phyloP scores from a whole-genome alignment of 2,113 vertebrate genomes.

The Dipodomys stephensi region DNA sequence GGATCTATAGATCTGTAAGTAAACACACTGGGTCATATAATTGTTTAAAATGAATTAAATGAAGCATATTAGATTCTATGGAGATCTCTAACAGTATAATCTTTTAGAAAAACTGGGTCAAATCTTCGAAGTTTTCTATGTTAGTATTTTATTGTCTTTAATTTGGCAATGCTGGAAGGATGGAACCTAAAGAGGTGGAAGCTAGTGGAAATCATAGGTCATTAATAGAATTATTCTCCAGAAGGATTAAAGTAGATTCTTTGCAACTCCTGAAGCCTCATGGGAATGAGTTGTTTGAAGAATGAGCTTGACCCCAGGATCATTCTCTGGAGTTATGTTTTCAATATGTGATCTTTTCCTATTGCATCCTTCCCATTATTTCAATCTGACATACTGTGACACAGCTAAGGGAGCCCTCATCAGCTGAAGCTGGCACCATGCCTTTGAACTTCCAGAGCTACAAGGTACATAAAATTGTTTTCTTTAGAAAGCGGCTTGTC shows the following conservation, averaged over 20 bases:
- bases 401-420: fast-evolving
- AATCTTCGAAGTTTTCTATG: too few species aligned
- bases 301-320: neutral
- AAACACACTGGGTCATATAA: too few species aligned
- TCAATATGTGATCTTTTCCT: neutral
- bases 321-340: neutral
- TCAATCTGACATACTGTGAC: too few species aligned
- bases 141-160: too few species aligned
- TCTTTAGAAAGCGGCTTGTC: neutral
- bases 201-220: neutral
- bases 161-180: neutral
- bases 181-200: neutral
- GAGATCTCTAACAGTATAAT: too few species aligned
- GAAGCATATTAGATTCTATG: too few species aligned
- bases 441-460: neutral
- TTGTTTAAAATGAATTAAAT: too few species aligned
- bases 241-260: neutral
- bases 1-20: too few species aligned
- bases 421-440: neutral
- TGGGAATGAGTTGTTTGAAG: neutral
- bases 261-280: neutral
- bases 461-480: neutral
- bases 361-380: neutral
- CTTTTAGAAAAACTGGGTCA: too few species aligned
- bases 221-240: too few species aligned